Base-by-base conservation (phyloP, 2,797 vertebrate species). In the Neosalanx taihuensis region DNA sequence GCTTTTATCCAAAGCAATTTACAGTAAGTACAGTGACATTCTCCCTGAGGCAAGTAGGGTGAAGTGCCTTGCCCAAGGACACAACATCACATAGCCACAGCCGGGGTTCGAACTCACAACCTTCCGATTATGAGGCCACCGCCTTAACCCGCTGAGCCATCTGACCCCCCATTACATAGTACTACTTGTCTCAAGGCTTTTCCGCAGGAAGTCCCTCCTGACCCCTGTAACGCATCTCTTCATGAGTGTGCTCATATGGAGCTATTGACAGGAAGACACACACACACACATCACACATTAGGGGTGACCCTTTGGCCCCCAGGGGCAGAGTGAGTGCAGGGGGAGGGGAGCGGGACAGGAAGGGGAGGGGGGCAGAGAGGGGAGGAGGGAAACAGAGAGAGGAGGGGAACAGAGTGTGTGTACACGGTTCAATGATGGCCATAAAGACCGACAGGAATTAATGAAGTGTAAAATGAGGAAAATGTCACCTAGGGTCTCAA, bases 381-480 rank as follows among this genome's bases (percentile, higher is more conserved):
- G 59, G 23, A 1, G 23, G 26, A 30, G 26, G 23, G 23, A 26
- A 26, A 26, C 23, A 26, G 23, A 26, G 23, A 12, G 20, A 10
- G 23, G 59, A 61, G 6, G 29, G 13, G 10, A 26, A 62, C 23
- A n/a, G 26, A 56, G 63, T 70, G 76, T 9, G 37, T 41, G 37
- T 41, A 9, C 37, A 41, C 7, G 37, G 9, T 1, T 41, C 37
- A 7, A 3, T 46, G 41, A 46, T 83, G 63, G 61, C 70, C 66
- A 86, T 87, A 86, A 88, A 86, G 83, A 86, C 78, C 26, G 74
- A 76, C 81, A 70, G 78, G 81, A 86, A 80, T 81, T 90, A 92
- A 92, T 90, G 90, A 89, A 79, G 86, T 90, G 89, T 90, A 89
- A 92, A 92, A 92, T 92, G 83, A 92, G 89, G 82, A 91, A 88